These are phyloP conservation scores for Enteromius trimaculatus DNA, from an alignment of 2,797 vertebrate genomes.

Conservation along the genomic window DNA sequence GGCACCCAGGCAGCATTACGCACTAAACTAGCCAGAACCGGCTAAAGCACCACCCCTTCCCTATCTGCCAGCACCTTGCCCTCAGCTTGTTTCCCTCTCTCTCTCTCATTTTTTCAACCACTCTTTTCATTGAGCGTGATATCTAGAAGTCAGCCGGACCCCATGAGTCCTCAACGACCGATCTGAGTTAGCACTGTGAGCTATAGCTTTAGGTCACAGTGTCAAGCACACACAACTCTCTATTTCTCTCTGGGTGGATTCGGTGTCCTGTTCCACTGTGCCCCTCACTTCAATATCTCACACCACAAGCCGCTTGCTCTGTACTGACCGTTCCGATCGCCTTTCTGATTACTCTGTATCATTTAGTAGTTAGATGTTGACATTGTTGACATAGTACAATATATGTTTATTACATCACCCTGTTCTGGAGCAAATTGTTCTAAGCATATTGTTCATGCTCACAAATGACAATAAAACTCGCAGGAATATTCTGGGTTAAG, in stretches of 20 bases:
- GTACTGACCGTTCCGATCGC: conserved; percentile 12
- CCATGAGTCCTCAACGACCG: conserved; percentile 1
- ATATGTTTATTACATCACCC: neutral
- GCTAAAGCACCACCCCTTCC: conserved; percentile 42
- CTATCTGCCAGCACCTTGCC: neutral
- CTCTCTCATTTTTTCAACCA: neutral
- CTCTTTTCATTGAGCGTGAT: neutral
- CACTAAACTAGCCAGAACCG: conserved; percentile 69
- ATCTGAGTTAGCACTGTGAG: neutral
- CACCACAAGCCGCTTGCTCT: neutral
- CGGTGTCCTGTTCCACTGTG: conserved; percentile 13
- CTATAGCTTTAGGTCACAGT: neutral
- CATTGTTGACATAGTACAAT: neutral
- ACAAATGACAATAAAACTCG: neutral
- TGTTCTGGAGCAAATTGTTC: conserved; percentile 28
- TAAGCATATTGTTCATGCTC: neutral
- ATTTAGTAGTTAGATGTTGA: neutral
- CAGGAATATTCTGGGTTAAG: neutral
- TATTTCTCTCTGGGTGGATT: conserved; percentile 12
- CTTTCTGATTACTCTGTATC: neutral
- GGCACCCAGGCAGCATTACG: conserved; percentile 63
- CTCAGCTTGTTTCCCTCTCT: conserved; percentile 18
- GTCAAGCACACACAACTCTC: conserved; percentile 5
- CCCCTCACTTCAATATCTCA: neutral
- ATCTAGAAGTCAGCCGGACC: neutral